Conservation (phyloP, 2,888 invertebrate species). For the Crocallis elinguaria region DNA sequence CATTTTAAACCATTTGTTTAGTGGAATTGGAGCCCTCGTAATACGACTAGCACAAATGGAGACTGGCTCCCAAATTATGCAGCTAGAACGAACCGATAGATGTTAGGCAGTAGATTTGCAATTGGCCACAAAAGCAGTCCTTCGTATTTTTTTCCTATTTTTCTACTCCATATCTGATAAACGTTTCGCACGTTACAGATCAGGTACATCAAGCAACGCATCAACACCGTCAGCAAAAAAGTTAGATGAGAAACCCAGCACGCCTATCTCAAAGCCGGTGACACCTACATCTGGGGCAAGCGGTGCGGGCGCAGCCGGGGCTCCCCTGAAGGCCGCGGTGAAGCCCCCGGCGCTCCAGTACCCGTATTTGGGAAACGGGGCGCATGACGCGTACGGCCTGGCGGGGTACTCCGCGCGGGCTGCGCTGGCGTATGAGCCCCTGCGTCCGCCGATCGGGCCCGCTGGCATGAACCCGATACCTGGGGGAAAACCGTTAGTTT, state of each 20-base stretch:
- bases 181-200: conserved; percentile 70
- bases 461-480: conserved; percentile 88
- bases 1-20: too few relatives aligned
- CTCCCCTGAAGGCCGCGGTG: conserved; percentile 82
- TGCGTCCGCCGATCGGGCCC: conserved; percentile 80
- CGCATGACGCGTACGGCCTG: conserved; percentile 78
- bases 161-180: background rate
- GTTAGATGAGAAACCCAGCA: conserved; percentile 94
- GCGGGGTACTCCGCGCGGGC: conserved; percentile 81
- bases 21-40: too few relatives aligned
- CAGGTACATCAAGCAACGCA: conserved; percentile 95
- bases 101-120: too few relatives aligned
- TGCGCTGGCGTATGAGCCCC: conserved; percentile 78
- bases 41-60: too few relatives aligned
- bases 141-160: background rate
- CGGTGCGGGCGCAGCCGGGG: conserved; percentile 85
- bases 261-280: conserved; percentile 95
- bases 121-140: too few relatives aligned
- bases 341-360: conserved; percentile 86
- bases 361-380: conserved; percentile 85
- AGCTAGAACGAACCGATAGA: too few relatives aligned
- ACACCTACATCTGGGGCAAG: conserved; percentile 91
- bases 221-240: conserved; percentile 95
- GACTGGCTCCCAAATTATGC: too few relatives aligned
- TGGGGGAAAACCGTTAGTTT: conserved; percentile 94